phyloP scores from a whole-genome alignment of 2,113 vertebrate genomes.

The Ciconia stormi region DNA sequence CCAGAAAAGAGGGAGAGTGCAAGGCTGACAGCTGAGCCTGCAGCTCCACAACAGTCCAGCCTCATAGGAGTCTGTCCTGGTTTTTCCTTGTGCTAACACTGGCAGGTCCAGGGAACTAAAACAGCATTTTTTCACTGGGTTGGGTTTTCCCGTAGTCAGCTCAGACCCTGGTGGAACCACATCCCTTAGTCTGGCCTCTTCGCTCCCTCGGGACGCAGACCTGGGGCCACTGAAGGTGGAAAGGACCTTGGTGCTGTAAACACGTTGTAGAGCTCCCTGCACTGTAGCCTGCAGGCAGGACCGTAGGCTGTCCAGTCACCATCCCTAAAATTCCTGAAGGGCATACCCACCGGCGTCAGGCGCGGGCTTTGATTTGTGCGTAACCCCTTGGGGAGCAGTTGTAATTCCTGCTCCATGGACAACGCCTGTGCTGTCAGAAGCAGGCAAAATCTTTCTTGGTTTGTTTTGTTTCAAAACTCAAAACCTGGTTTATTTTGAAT shows the following conservation, averaged over 20 bases:
- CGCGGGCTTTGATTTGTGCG: neutral
- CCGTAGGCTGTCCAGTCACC: neutral
- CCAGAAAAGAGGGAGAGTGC: neutral
- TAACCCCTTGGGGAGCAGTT: neutral
- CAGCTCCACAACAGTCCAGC: neutral
- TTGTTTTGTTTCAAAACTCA: neutral
- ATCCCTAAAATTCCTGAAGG: neutral
- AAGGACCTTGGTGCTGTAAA: neutral
- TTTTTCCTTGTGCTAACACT: neutral
- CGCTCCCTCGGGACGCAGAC: neutral
- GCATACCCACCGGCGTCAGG: fast-evolving
- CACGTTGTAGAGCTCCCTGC: neutral
- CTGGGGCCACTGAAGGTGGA: neutral
- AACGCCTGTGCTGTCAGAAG: neutral
- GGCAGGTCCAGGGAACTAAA: neutral
- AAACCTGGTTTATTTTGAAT: neutral
- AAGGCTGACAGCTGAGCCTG: neutral
- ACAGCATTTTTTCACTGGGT: neutral
- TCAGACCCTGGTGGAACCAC: neutral
- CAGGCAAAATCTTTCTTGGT: neutral
- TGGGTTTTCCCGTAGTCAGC: neutral
- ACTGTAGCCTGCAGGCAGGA: neutral
- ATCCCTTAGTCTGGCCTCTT: neutral
- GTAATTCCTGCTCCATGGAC: neutral
- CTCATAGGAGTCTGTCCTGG: neutral